Conservation (phyloP, 2,797 vertebrate genomes). For the Philypnodon macrostomus region DNA sequence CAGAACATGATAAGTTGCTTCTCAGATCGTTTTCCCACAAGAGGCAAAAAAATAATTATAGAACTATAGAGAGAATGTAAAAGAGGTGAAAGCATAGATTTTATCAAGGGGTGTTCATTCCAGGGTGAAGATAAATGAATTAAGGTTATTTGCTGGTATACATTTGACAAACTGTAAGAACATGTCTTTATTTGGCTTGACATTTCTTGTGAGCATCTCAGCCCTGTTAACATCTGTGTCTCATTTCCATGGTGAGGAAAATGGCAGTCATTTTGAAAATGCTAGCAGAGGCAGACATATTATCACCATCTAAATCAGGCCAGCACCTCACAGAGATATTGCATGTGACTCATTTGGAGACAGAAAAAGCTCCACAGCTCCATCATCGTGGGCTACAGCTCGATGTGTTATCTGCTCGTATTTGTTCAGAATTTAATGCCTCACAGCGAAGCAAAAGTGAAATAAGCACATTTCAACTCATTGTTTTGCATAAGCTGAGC, state of each 20-base stretch:
- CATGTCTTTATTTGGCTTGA: slow-evolving; percentile 1
- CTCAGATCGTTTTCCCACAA: slow-evolving; percentile 42
- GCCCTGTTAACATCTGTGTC: slow-evolving; percentile 16
- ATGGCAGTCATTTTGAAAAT: slow-evolving; percentile 43
- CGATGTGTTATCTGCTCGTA: slow-evolving; percentile 21
- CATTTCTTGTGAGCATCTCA: slow-evolving; percentile 20
- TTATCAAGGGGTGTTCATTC: slow-evolving; percentile 19
- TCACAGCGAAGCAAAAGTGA: slow-evolving; percentile 16
- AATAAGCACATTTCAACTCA: slow-evolving; percentile 10
- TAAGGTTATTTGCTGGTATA: not conserved
- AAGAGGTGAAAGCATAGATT: not conserved
- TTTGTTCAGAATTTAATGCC: slow-evolving; percentile 33
- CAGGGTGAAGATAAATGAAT: not conserved
- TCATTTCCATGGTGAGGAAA: slow-evolving; percentile 31
- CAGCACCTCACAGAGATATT: slow-evolving; percentile 28
- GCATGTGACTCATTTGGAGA: slow-evolving; percentile 34
- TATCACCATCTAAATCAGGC: slow-evolving; percentile 41
- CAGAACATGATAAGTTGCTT: slow-evolving; percentile 47
- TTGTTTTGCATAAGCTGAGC: slow-evolving; percentile 18
- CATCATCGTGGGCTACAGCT: slow-evolving; percentile 22
- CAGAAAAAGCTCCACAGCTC: slow-evolving; percentile 22
- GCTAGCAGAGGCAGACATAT: slow-evolving; percentile 22
- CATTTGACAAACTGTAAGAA: not conserved
- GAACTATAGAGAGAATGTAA: slow-evolving; percentile 30
- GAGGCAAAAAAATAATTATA: slow-evolving; percentile 61